Evolutionary conservation across 2,888 invertebrate genomes (phyloP).

Genomic region (Caenorhabditis macrosperma): DNA sequence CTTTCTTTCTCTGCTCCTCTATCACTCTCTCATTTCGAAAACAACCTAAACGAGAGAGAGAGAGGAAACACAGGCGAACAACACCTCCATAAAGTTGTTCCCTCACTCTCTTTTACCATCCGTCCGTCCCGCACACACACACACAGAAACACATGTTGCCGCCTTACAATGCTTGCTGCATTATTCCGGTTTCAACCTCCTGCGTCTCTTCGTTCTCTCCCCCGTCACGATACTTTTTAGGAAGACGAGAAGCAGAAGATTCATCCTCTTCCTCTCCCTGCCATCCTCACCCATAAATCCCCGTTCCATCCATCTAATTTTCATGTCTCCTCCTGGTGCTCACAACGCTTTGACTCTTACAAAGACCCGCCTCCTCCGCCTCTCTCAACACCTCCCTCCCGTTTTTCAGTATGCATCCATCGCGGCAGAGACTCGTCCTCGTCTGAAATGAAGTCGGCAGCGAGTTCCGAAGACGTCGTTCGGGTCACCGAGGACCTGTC

Average conservation of each 20-base stretch:
- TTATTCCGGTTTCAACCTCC: constrained; percentile 10
- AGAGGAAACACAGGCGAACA: constrained; percentile 3
- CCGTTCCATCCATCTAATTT: constrained; percentile 15
- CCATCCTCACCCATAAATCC: not conserved
- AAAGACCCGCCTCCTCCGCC: not conserved
- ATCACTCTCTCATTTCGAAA: constrained; percentile 22
- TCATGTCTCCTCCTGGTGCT: constrained; percentile 16
- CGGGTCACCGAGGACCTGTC: constrained; percentile 65
- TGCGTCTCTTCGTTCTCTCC: constrained; percentile 17
- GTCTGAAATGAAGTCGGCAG: constrained; percentile 40
- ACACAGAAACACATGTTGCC: constrained; percentile 25
- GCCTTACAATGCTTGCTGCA: not conserved
- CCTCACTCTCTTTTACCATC: constrained; percentile 17
- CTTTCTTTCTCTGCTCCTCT: not conserved
- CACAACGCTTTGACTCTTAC: not conserved
- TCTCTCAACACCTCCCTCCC: not conserved
- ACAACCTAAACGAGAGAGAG: not conserved
- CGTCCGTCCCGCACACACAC: not conserved
- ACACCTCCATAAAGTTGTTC: constrained; percentile 45
- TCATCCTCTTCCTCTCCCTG: constrained; percentile 1
- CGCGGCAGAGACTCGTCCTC: not conserved
- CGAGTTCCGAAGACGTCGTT: constrained; percentile 61
- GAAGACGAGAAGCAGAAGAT: not conserved
- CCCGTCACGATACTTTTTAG: constrained; percentile 6
- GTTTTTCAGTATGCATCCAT: constrained; percentile 13